Evolutionary conservation across 2,797 vertebrate genomes (phyloP).

Genomic region (Chiloscyllium punctatum): DNA sequence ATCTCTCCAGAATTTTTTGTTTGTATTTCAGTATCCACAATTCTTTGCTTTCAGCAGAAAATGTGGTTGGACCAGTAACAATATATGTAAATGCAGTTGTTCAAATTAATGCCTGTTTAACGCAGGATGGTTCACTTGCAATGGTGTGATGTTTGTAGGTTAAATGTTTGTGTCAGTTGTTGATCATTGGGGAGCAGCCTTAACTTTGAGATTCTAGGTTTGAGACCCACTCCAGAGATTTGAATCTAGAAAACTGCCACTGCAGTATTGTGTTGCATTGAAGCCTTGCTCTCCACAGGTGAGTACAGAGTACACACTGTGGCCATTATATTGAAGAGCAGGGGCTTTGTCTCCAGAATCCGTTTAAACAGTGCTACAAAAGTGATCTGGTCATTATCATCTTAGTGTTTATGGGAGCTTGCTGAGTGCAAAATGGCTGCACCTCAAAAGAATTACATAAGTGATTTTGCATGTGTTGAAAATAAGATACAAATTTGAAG

Average conservation of each 20-base stretch:
- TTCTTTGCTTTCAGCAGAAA: not conserved
- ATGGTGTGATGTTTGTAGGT: not conserved
- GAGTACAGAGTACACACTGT: not conserved
- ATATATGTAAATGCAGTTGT: not conserved
- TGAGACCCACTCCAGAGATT: not conserved
- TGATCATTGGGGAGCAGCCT: not conserved
- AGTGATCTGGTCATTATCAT: not conserved
- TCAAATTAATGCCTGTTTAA: not conserved
- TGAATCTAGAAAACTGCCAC: not conserved
- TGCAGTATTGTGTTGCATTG: too few relatives aligned
- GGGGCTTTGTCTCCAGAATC: not conserved
- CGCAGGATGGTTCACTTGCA: not conserved
- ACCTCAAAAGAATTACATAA: not conserved
- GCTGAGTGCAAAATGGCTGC: not conserved
- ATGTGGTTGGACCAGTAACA: not conserved
- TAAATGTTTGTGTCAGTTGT: too few relatives aligned
- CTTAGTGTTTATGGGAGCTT: not conserved
- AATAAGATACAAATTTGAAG: not conserved
- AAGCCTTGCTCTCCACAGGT: not conserved
- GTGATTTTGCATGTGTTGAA: not conserved
- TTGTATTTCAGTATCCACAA: not conserved
- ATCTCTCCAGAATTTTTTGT: too few relatives aligned
- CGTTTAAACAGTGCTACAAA: not conserved
- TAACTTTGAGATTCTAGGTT: not conserved
- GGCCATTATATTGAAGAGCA: not conserved